Base-by-base conservation (phyloP, 2,113 vertebrate genomes). In the Hepsetus odoe region DNA sequence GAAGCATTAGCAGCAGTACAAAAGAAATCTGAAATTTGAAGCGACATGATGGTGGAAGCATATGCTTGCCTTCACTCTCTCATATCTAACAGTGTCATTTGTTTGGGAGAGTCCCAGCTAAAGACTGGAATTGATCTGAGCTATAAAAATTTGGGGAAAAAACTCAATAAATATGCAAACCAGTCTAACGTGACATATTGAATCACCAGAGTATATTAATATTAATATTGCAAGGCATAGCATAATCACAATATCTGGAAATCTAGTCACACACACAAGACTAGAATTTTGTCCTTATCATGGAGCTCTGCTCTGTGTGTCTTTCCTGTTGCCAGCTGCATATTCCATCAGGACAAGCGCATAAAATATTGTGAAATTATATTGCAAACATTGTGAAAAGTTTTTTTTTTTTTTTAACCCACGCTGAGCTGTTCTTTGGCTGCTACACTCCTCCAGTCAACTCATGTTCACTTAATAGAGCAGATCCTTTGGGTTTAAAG, bases 281-380 rank as follows among this genome's bases (percentile, higher is more conserved):
- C 18, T 49, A 49, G 0, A 1, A 49, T 20, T 49, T 49, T 49
- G n/a, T 22, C 51, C n/a, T 24, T 24, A 5, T 55, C 46, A 3
- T 46, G 13, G 13, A 46, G 14, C 9, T 3, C 14, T 16, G 24
- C 40, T 40, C 14, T 38, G 13, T 76, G 9, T 14, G 20, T 42
- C 12, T 69, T 46, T 22, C 65, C 24, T 13, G 38, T 16, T 20
- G 20, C 61, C 55, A 78, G 55, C 35, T 59, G 65, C 75, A 69
- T 20, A 18, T 58, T 46, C 53, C 65, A 28, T 32, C 71, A n/a
- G n/a, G n/a, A n/a, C 1, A 68, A 53, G 33, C 30, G 13, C 49
- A 42, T 32, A 40, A 77, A 76, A 42, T 44, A 55, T 55, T 40
- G 11, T 32, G 16, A 75, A 67, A 13, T n/a, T n/a, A n/a, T n/a